These are phyloP conservation scores for Gortyna flavago DNA, from an alignment of 2,888 invertebrate genomes.

Conservation along the genomic window DNA sequence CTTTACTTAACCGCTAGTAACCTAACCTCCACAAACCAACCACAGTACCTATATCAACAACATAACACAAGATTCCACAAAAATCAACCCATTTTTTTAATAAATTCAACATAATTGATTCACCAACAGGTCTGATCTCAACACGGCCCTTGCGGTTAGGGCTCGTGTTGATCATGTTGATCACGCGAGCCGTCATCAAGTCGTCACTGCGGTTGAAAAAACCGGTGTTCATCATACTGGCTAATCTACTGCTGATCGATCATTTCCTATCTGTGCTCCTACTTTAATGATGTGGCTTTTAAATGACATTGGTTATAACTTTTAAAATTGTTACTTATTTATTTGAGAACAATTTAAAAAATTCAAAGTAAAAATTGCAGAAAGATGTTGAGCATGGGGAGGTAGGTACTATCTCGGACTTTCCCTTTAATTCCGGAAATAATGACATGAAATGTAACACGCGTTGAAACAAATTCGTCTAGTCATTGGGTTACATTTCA, in stretches of 20 bases:
- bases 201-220: conserved; percentile 58
- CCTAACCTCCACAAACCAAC: not conserved
- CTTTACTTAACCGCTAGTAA: too few relatives aligned
- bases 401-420: too few relatives aligned
- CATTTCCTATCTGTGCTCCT: conserved; percentile 59
- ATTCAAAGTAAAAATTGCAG: not conserved
- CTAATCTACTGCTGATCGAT: conserved; percentile 57
- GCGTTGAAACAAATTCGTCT: not conserved
- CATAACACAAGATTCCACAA: conserved; percentile 1
- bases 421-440: too few relatives aligned
- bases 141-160: conserved; percentile 47
- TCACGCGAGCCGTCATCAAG: conserved; percentile 58
- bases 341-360: not conserved
- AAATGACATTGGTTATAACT: not conserved
- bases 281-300: conserved; percentile 34
- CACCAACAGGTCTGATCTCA: conserved; percentile 37
- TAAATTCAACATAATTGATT: conserved; percentile 53
- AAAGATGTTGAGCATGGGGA: not conserved
- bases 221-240: conserved; percentile 48
- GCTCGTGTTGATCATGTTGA: conserved; percentile 34
- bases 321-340: conserved; percentile 7
- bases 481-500: not conserved
- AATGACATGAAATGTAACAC: not conserved
- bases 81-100: conserved; percentile 1
- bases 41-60: not conserved